phyloP scores from a whole-genome alignment of 2,113 vertebrate genomes.

The Nanorana parkeri region DNA sequence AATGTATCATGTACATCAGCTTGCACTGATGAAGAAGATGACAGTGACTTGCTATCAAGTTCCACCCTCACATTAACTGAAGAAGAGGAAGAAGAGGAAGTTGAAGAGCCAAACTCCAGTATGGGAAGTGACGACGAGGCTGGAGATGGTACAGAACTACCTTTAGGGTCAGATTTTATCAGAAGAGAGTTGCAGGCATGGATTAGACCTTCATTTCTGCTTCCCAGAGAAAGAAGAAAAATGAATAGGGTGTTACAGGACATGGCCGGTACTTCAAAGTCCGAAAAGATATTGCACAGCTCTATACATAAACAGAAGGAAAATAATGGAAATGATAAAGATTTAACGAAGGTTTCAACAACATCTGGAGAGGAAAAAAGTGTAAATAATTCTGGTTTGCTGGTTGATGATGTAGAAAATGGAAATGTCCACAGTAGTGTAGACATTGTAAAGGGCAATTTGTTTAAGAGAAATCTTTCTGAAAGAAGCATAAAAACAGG shows the following conservation, averaged over 20 bases:
- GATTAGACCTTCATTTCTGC: constrained; percentile 80
- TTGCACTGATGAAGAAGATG: constrained; percentile 96
- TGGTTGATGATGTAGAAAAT: constrained; percentile 93
- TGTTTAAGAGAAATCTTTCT: constrained; percentile 59
- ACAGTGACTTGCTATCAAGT: constrained; percentile 95
- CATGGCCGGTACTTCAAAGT: constrained; percentile 66
- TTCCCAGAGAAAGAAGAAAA: constrained; percentile 81
- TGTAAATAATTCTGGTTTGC: constrained; percentile 70
- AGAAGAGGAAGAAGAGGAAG: constrained; percentile 91
- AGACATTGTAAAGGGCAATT: constrained; percentile 72
- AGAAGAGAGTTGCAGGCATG: constrained; percentile 90
- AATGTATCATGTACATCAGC: constrained; percentile 95
- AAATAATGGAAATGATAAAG: constrained; percentile 76
- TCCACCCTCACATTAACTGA: constrained; percentile 96
- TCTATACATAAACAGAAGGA: constrained; percentile 75
- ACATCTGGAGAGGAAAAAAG: constrained; percentile 63
- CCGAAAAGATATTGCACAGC: constrained; percentile 75
- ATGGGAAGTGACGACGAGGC: constrained; percentile 86
- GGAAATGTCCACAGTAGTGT: constrained; percentile 85
- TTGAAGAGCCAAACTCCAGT: constrained; percentile 84
- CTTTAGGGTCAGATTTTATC: constrained; percentile 89
- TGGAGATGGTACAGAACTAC: constrained; percentile 85
- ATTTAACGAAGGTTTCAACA: constrained; percentile 63
- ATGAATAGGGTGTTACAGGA: constrained; percentile 69
- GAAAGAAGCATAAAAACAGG: constrained; percentile 61